Conservation (phyloP, 2,113 vertebrate genomes). For the Aptenodytes patagonicus region DNA sequence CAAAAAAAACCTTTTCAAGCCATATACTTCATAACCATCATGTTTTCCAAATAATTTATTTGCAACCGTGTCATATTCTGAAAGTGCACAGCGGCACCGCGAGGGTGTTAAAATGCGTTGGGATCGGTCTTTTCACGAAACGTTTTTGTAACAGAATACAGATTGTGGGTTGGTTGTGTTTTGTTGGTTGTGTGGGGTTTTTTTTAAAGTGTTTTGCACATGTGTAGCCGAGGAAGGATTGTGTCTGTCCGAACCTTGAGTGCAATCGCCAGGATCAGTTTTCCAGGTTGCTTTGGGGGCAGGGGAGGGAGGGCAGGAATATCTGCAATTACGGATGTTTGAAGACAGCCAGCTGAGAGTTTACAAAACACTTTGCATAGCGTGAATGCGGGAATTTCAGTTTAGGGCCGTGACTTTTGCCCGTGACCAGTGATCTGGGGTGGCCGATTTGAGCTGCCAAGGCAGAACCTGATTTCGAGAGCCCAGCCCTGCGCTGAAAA, state of each 20-base stretch:
- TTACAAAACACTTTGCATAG: background rate
- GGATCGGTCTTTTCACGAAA: background rate
- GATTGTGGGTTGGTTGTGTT: background rate
- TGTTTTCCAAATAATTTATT: constrained; percentile 48
- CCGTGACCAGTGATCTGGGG: background rate
- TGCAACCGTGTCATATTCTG: constrained; percentile 7
- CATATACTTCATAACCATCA: constrained; percentile 31
- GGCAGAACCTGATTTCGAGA: background rate
- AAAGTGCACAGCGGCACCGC: background rate
- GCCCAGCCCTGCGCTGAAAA: background rate
- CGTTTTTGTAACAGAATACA: background rate
- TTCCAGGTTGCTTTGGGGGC: background rate
- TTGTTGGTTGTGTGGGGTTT: background rate
- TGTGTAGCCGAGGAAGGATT: background rate
- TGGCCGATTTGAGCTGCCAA: background rate
- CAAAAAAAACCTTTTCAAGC: constrained; percentile 45
- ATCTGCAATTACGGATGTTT: background rate
- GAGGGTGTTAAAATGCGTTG: background rate
- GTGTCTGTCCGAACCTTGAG: background rate
- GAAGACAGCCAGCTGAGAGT: background rate
- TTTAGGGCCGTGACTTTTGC: background rate
- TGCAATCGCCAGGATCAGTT: background rate
- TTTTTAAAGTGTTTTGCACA: constrained; percentile 51
- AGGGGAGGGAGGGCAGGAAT: background rate
- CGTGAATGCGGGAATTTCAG: background rate